Conservation (phyloP, 2,113 vertebrate species). For the Oreochromis spilurus region DNA sequence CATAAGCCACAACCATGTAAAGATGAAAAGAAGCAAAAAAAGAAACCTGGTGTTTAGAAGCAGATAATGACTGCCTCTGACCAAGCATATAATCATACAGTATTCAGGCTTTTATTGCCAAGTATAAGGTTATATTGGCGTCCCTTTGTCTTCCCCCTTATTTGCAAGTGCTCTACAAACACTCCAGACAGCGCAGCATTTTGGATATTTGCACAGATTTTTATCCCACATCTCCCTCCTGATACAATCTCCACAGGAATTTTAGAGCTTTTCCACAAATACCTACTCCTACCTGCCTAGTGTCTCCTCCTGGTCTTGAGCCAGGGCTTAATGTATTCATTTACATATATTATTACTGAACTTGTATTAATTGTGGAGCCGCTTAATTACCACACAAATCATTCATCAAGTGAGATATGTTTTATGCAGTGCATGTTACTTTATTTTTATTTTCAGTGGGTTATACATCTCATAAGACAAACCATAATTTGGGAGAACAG, state of each 20-base stretch:
- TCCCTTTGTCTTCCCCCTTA: background rate
- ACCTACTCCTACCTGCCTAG: background rate
- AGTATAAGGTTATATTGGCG: background rate
- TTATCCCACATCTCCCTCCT: background rate
- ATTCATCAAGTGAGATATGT: background rate
- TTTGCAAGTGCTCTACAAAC: fast-evolving
- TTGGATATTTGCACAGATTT: background rate
- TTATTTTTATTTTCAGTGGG: background rate
- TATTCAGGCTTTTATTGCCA: background rate
- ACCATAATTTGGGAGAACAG: background rate
- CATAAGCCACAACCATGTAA: background rate
- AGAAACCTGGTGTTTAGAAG: background rate
- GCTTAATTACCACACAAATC: background rate
- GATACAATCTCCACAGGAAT: background rate
- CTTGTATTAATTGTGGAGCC: background rate
- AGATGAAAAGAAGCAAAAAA: background rate
- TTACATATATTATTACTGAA: background rate
- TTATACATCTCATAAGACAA: background rate
- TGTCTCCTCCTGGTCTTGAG: background rate
- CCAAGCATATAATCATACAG: background rate
- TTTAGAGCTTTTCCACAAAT: background rate
- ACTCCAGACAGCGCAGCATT: background rate
- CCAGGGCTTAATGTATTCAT: fast-evolving
- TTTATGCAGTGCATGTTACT: background rate
- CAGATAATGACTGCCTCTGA: background rate